Evolutionary conservation across 35 echinoderm and acorn worm species (phyloP).

Genomic region (Apostichopus californicus): DNA sequence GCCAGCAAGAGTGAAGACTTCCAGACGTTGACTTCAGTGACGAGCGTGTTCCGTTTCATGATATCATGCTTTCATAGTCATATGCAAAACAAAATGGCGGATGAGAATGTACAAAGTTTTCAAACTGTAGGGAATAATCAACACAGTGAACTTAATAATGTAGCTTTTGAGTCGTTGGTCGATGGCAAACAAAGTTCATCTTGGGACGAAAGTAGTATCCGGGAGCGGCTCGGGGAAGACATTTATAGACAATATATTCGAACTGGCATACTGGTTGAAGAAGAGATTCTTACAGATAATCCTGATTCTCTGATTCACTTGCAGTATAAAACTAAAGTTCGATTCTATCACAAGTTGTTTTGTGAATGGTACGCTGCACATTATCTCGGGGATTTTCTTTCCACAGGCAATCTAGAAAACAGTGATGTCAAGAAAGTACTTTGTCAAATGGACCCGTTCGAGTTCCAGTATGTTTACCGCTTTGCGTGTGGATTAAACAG

Average conservation of each 20-base stretch:
- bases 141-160: neutral
- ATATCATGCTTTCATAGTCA: constrained; percentile 18
- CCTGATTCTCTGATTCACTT: too few species aligned
- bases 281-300: neutral
- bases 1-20: neutral
- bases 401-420: neutral
- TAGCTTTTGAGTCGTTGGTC: neutral
- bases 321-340: neutral
- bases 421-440: neutral
- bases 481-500: neutral
- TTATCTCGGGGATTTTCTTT: neutral
- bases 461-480: neutral
- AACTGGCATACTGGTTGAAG: constrained; percentile 1
- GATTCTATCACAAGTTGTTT: constrained; percentile 26
- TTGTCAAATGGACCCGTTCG: neutral
- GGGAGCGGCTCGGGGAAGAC: neutral
- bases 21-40: neutral
- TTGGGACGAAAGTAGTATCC: neutral
- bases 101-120: constrained; percentile 1
- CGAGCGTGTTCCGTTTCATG: neutral
- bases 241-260: neutral
- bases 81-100: neutral
- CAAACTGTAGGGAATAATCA: neutral
- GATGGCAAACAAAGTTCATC: too few species aligned
- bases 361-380: constrained; percentile 33